Percentiles rank a stretch among this genome's conserved stretches.
Conservation (phyloP, 2,113 vertebrate species). For the Chaetura pelagica region DNA sequence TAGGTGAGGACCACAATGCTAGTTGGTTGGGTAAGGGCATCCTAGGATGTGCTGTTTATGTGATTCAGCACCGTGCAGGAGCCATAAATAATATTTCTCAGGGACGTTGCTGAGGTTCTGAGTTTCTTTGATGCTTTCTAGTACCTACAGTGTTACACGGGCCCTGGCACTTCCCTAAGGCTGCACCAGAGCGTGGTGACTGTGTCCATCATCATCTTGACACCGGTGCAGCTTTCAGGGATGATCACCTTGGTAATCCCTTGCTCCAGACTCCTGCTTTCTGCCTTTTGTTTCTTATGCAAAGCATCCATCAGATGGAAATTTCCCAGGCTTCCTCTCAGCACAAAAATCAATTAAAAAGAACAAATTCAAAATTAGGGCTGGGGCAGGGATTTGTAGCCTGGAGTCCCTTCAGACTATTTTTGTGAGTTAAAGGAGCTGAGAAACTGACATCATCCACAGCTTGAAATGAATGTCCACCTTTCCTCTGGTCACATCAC, state of each 20-base stretch:
- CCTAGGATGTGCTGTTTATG: background rate
- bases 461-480: background rate
- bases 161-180: background rate
- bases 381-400: constrained; percentile 37
- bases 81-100: background rate
- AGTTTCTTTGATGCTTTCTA: background rate
- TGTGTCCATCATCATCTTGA: background rate
- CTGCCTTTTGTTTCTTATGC: background rate
- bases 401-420: background rate
- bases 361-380: constrained; percentile 28
- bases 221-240: background rate
- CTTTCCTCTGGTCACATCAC: accelerated
- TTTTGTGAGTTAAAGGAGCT: background rate
- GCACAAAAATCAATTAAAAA: constrained; percentile 43
- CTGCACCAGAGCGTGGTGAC: background rate
- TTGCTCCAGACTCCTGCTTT: background rate
- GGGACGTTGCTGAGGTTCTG: background rate
- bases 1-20: background rate
- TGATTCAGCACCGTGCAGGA: accelerated
- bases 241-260: background rate
- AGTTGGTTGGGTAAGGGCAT: background rate
- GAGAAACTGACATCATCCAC: background rate
- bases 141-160: background rate
- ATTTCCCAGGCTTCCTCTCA: background rate
- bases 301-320: background rate